These are phyloP conservation scores for Chauna torquata DNA, from an alignment of 2,113 vertebrate genomes.

Conservation along the genomic window DNA sequence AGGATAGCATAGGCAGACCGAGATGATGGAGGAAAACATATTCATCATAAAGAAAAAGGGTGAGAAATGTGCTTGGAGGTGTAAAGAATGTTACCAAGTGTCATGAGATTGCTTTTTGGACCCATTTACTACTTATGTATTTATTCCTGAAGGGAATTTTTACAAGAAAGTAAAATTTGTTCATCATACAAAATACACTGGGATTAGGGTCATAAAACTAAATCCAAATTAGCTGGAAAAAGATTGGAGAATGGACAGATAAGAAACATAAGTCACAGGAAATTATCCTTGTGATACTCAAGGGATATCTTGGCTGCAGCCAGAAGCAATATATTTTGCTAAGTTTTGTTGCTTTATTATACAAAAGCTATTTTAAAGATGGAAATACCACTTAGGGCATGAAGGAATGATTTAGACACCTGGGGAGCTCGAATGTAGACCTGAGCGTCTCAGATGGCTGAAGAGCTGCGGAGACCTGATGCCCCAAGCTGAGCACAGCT, in stretches of 20 bases:
- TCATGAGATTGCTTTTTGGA: neutral
- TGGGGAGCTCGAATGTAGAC: neutral
- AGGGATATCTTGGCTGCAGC: neutral
- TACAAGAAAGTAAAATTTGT: slow-evolving; percentile 20
- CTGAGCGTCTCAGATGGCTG: neutral
- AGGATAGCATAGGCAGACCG: neutral
- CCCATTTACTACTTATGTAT: neutral
- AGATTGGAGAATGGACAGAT: neutral
- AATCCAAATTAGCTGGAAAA: slow-evolving; percentile 38
- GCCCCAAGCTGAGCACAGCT: neutral
- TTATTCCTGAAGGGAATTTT: slow-evolving; percentile 11
- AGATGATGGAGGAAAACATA: neutral
- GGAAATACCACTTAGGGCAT: neutral
- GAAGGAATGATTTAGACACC: neutral
- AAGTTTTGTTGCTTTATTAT: slow-evolving; percentile 12
- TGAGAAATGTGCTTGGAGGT: neutral
- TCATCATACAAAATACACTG: neutral
- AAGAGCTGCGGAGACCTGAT: neutral
- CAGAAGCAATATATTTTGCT: slow-evolving; percentile 20
- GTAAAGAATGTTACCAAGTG: neutral
- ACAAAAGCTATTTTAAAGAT: slow-evolving; percentile 22
- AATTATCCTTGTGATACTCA: slow-evolving; percentile 18
- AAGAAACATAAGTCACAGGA: slow-evolving; percentile 10
- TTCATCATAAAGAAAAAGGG: neutral
- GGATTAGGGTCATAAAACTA: slow-evolving; percentile 3